Base-by-base conservation (phyloP, 2,888 invertebrate genomes). In the Meganola albula region DNA sequence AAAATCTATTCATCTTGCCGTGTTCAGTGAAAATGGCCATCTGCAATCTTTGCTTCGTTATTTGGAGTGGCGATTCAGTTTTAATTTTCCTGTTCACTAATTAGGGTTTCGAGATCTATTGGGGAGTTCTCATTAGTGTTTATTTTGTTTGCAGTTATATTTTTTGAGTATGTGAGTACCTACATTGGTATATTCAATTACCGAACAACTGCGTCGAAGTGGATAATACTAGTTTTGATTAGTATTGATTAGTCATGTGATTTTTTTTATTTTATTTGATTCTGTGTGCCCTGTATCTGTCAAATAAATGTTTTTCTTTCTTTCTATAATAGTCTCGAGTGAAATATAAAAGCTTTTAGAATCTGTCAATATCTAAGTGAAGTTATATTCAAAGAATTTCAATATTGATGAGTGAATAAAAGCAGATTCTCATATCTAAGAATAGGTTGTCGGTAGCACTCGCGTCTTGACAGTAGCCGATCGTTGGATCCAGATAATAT, bases 11-110 rank as follows among this genome's bases (percentile, higher is more conserved):
- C n/a, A n/a, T n/a, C n/a, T n/a, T n/a, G n/a, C n/a, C n/a, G n/a
- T n/a, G n/a, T n/a, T n/a, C n/a, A n/a, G n/a, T n/a, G n/a, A n/a
- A n/a, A n/a, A n/a, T n/a, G n/a, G n/a, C n/a, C n/a, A n/a, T n/a
- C n/a, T n/a, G n/a, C n/a, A n/a, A n/a, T n/a, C n/a, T n/a, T n/a
- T 47, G 47, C 52, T 34, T 50, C 44, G 40, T 53, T 53, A 48
- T 34, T 53, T 38, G 27, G 34, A 53, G 37, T 29, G 36, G 30
- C 10, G 42, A 37, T 44, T 44, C 29, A 36, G 36, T 44, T 49
- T 35, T 31, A 39, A 27, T 35, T 41, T 52, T 40, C 25, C 27
- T 37, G 40, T 25, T 42, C 34, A 10, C 14, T 47, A 42, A 47
- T 52, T 47, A 44, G 35, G 41, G 28, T 40, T 27, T 48, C 41